Evolutionary conservation across 2,113 vertebrate genomes (phyloP), one percentile per base, ranked within the genome.

Genomic region (Pseudorhombus dupliciocellatus): DNA sequence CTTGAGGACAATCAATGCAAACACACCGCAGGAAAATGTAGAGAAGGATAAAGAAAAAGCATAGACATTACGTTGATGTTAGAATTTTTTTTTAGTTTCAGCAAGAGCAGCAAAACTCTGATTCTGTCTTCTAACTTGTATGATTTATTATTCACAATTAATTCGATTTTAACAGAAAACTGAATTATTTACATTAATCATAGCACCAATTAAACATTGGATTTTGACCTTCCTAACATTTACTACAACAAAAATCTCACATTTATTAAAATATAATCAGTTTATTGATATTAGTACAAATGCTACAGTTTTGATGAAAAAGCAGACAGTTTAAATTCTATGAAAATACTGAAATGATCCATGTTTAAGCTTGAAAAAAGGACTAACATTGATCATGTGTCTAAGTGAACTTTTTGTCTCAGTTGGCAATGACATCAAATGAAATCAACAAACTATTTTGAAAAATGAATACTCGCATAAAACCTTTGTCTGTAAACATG

Each of bases 11-110:
- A 44, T 70, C 50, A 85, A 84, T 24, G 65, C 54, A 76, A 92
- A 90, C 54, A 91, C 61, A 71, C 81, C 80, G 65, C 92, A 93
- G 79, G 95, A 95, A 70, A 55, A 78, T 0, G 77, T 84, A 54
- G 95, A 93, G 30, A 95, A 93, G 76, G 91, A 90, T 20, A 95
- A 94, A 65, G 86, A 82, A 61, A 86, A 90, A 31, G 80, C 86
- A 65, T 91, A 82, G 25, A 79, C 54, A 26, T 20, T 25, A 66
- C 20, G 9, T 34, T 20, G 4, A 46, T 18, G 42, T 16, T 5
- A 12, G 7, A 61, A 31, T 42, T 10, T n/a, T 15, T 15, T 4
- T 66, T 48, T 48, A 48, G 46, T 20, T 10, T 50, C 9, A n/a
- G 7, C 0, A 7, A 50, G 15, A 5, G 24, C 34, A 37, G 12